Percentiles rank a stretch among this genome's conserved stretches.
These are phyloP conservation scores for Semicossyphus pulcher DNA, from an alignment of 2,113 vertebrate species.

Conservation along the genomic window DNA sequence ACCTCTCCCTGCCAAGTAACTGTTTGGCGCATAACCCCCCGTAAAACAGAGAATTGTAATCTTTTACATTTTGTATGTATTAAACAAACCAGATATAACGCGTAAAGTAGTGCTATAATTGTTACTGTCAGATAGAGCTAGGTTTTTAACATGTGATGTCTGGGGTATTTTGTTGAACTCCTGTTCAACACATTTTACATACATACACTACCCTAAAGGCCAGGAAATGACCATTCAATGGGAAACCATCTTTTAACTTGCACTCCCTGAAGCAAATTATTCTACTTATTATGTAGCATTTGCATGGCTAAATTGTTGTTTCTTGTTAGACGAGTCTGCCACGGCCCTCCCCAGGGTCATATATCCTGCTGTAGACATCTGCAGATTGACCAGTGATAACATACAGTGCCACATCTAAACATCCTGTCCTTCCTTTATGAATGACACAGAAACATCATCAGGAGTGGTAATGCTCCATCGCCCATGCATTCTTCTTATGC, in stretches of 20 bases:
- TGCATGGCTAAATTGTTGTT: conserved; percentile 15
- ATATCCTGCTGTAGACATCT: conserved; percentile 50
- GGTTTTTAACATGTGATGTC: too few species aligned
- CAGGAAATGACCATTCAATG: neutral
- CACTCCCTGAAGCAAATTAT: neutral
- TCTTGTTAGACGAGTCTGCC: too few species aligned
- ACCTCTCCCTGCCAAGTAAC: too few species aligned
- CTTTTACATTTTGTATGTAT: neutral
- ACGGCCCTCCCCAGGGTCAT: conserved; percentile 47
- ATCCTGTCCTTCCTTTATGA: conserved; percentile 43
- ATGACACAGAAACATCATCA: conserved; percentile 25
- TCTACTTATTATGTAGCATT: neutral
- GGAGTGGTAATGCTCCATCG: neutral
- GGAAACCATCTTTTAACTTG: neutral
- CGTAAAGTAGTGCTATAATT: too few species aligned
- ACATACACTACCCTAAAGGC: neutral
- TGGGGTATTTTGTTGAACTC: neutral
- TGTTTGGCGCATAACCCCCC: too few species aligned
- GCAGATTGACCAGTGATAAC: conserved; percentile 49
- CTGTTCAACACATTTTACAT: too few species aligned
- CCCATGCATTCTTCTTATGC: neutral
- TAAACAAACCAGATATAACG: too few species aligned
- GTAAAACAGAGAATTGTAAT: too few species aligned
- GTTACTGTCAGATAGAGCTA: too few species aligned
- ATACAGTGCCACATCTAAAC: conserved; percentile 57